Evolutionary conservation across 2,113 vertebrate genomes (phyloP).

Genomic region (Apeltes quadracus): DNA sequence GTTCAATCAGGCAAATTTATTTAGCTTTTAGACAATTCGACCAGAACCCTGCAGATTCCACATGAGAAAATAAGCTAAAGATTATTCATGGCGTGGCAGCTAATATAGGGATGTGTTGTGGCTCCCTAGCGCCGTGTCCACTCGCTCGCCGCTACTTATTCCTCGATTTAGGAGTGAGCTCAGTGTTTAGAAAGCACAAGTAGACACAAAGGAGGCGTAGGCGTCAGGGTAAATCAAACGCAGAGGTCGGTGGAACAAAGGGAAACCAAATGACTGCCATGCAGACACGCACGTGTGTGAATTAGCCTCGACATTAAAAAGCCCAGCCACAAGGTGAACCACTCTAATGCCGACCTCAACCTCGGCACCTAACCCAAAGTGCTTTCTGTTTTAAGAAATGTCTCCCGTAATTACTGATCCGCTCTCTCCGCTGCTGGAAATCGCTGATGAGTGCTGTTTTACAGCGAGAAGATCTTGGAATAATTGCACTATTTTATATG

Average conservation of each 20-base stretch:
- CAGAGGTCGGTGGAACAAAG: constrained; percentile 42
- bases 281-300: constrained; percentile 14
- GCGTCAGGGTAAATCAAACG: constrained; percentile 43
- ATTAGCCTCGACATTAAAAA: constrained; percentile 37
- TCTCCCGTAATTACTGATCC: constrained; percentile 44
- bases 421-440: constrained; percentile 18
- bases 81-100: constrained; percentile 71
- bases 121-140: constrained; percentile 45
- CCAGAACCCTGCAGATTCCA: constrained; percentile 68
- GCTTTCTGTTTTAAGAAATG: constrained; percentile 49
- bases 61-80: constrained; percentile 69
- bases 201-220: constrained; percentile 11
- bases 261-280: constrained; percentile 32
- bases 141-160: constrained; percentile 46
- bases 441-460: constrained; percentile 17
- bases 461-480: constrained; percentile 16
- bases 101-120: constrained; percentile 63
- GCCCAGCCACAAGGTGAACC: constrained; percentile 25
- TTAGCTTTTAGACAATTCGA: constrained; percentile 77
- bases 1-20: constrained; percentile 78
- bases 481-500: constrained; percentile 7
- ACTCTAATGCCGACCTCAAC: constrained; percentile 5
- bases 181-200: constrained; percentile 37
- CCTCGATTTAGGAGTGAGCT: constrained; percentile 28
- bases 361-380: constrained; percentile 20